Evolutionary conservation across 2,113 vertebrate genomes (phyloP), one percentile per base, ranked within the genome.

Genomic region (Laticauda laticaudata): DNA sequence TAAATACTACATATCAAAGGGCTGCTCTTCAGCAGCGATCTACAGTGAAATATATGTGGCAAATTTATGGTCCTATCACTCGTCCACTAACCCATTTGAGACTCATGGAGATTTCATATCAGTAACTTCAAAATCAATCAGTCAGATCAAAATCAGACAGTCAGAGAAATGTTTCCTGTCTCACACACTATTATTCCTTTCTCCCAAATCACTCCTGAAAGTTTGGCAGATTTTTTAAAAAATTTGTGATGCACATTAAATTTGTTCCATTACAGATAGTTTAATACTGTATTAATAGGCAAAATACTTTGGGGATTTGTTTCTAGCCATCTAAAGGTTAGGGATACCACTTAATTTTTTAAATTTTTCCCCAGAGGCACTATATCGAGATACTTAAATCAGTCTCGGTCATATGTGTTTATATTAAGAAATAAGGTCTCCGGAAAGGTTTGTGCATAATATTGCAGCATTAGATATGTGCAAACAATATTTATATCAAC

Each of bases 101-200:
- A 93, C 69, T 75, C 34, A 56, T 90, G 54, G 69, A 90, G 54
- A 86, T 53, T 93, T 90, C 87, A 51, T 85, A 89, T 92, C 64
- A 56, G 39, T 45, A 61, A 48, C 92, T 90, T 92, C 55, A 93
- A 53, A 90, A 59, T 93, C 75, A 93, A 86, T 90, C 88, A 61
- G 88, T 18, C 54, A 39, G 34, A 39, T 39, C 34, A 39, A 39
- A 93, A 86, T 90, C 88, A 61, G 69, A 10, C 54, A 90, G 88
- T 56, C 88, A 86, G 29, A 93, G 11, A 86, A 90, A 61, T 59
- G 20, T 90, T 90, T 89, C 91, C 48, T 86, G 11, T 92, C 54
- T 92, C 26, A 85, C 57, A 56, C 39, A 51, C 59, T 59, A 85
- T n/a, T 86, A 85, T 86, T 90, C 89, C 24, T 55, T 55, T 75